These are phyloP conservation scores for Manis crassicaudata DNA, from an alignment of 2,797 vertebrate genomes.

Conservation along the genomic window DNA sequence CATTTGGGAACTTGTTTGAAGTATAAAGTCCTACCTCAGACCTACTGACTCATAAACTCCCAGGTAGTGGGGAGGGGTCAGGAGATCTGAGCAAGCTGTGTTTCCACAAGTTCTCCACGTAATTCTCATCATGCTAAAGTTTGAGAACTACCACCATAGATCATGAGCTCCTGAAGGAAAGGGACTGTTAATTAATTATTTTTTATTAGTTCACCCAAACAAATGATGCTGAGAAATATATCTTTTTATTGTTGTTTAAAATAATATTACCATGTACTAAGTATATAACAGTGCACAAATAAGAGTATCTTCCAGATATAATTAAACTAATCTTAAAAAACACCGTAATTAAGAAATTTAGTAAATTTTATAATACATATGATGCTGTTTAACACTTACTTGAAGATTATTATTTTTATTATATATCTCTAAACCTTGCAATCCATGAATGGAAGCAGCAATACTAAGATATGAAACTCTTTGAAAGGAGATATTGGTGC, in stretches of 20 bases:
- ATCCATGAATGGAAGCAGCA: background rate
- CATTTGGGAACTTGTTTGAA: background rate
- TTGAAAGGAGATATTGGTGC: background rate
- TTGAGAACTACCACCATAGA: background rate
- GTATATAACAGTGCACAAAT: background rate
- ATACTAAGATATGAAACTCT: background rate
- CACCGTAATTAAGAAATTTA: background rate
- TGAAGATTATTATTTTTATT: background rate
- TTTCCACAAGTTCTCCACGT: background rate
- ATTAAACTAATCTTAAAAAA: background rate
- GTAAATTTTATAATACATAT: background rate
- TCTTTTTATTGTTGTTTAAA: background rate
- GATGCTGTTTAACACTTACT: background rate
- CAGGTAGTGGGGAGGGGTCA: too few relatives aligned
- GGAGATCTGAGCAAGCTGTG: background rate
- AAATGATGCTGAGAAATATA: background rate
- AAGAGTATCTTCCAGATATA: background rate
- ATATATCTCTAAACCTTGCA: background rate
- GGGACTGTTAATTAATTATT: background rate
- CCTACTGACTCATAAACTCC: background rate
- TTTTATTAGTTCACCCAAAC: background rate
- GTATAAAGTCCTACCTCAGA: background rate
- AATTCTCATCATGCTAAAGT: background rate
- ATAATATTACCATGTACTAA: background rate
- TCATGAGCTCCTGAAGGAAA: background rate